Base-by-base conservation (phyloP, 2,888 invertebrate genomes). In the Adelphocoris suturalis region DNA sequence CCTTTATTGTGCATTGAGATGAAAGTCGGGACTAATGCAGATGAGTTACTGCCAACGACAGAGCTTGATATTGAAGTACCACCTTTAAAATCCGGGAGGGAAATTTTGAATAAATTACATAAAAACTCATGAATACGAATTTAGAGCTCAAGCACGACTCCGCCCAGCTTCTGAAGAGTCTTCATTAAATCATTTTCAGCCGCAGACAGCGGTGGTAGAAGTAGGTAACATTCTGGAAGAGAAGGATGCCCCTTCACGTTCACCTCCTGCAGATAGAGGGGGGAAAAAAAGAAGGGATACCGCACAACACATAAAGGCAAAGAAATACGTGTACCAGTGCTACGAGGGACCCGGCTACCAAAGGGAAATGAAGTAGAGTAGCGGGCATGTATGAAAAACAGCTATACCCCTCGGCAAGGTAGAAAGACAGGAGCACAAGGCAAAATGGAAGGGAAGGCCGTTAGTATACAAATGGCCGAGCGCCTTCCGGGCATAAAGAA, bases 401-500 rank as follows among this genome's bases (percentile, higher is more conserved):
- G 68, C 68, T 68, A 19, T 68, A 68, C 19, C 68, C 68, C 37
- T 19, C 5, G 68, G 68, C 19, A 23, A 68, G 68, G 68, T 68
- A 68, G 23, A 68, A 23, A 68, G 68, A 68, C 68, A 68, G 68
- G 52, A 19, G 68, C 68, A 68, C 68, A 68, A 68, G 68, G 68
- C 68, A 68, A 68, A 68, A 68, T 47, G 28, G 47, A 47, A 16
- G 37, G 78, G 46, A 80, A 47, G 78, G 46, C 78, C 48, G 82
- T 82, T 82, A 82, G 82, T 82, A 82, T 82, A 82, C 82, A 47
- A 82, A 82, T 82, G 48, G 82, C 52, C 82, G 48, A 47, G 47
- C 82, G 37, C 82, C 55, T 82, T 82, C 27, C 82, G 82, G 19
- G 23, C 82, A 82, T 82, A 82, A 82, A 52, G 82, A 82, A 82